Evolutionary conservation across 1,140 invertebrate genomes (phyloP).

Genomic region (Drosophila lacertosa): DNA sequence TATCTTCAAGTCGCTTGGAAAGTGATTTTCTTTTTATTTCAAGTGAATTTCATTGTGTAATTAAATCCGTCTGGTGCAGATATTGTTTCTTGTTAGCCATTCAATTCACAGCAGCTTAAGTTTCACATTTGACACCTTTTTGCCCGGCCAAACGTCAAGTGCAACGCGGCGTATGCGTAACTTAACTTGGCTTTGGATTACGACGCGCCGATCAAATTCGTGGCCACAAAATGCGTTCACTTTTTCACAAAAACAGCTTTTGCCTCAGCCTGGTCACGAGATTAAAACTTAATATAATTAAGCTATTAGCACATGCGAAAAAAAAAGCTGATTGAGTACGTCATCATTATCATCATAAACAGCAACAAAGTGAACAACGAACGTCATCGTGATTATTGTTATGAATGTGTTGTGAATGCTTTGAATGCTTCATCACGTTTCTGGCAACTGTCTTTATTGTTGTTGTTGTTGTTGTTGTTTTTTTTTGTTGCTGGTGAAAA

Average conservation of each 20-base stretch:
- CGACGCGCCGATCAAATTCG: constrained; percentile 19
- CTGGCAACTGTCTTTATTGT: constrained; percentile 1
- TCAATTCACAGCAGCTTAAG: background rate
- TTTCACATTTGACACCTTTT: background rate
- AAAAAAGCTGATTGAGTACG: constrained; percentile 19
- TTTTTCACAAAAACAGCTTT: constrained; percentile 20
- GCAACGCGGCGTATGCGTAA: constrained; percentile 36
- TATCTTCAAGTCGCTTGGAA: too few species aligned
- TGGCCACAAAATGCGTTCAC: constrained; percentile 25
- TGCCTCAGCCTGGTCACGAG: constrained; percentile 18
- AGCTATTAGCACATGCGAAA: constrained; percentile 60
- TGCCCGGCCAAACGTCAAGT: background rate
- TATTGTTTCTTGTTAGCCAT: background rate
- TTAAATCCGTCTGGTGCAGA: background rate
- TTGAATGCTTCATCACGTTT: constrained; percentile 71
- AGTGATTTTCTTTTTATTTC: too few species aligned
- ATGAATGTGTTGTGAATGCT: constrained; percentile 14
- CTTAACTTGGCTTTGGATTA: constrained; percentile 22
- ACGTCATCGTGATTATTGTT: constrained; percentile 17
- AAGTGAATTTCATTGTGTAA: background rate
- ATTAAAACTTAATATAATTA: constrained; percentile 67
- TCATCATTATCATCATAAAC: constrained; percentile 26
- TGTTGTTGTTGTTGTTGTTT: background rate
- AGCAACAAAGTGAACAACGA: too few species aligned
- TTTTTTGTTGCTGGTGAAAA: constrained; percentile 35